Evolutionary conservation across 2,113 vertebrate genomes (phyloP), one percentile per base, ranked within the genome.

Genomic region (Microcebus ravelobensis): DNA sequence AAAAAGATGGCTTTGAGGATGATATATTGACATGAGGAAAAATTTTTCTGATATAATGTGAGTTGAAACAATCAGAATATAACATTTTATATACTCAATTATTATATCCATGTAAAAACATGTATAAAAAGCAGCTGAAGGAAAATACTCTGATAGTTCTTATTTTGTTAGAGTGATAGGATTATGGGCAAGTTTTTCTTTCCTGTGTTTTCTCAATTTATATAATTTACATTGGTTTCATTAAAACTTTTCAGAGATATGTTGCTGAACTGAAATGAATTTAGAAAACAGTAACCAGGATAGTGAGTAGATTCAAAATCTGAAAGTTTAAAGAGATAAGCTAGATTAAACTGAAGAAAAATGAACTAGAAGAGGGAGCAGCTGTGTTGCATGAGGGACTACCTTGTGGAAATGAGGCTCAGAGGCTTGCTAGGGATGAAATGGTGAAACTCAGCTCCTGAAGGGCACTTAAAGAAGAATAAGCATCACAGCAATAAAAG

Each of bases 211-310:
- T 74, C 25, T 77, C 34, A 57, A 52, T 45, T 86, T 96, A 2
- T 89, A 27, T 36, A 74, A 80, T 70, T 88, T 91, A 61, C 8
- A 74, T 92, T 70, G 61, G 59, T 94, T 84, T 95, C 36, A 63
- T 73, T 83, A 92, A 70, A 55, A 42, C 11, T 68, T 87, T 87
- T 55, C 50, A 87, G n/a, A 87, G n/a, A 14, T 45, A 77, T 79
- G 5, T 67, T 85, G 65, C 79, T 92, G 45, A 92, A 89, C 61
- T 61, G 52, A 91, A 91, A 52, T 82, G 25, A 21, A 77, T 82
- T 91, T 83, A 76, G 39, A 39, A 45, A 68, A 77, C 48, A 42
- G 42, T 71, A 71, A 89, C 31, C 45, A 57, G 52, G 8, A 52
- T 20, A 85, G 25, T 84, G 52, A 57, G 55, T 73, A 31, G 63